A percentile compares a stretch with the other conserved stretches of the same genome.
phyloP scores from a whole-genome alignment of 2,113 vertebrate genomes.

The Pteropus alecto region DNA sequence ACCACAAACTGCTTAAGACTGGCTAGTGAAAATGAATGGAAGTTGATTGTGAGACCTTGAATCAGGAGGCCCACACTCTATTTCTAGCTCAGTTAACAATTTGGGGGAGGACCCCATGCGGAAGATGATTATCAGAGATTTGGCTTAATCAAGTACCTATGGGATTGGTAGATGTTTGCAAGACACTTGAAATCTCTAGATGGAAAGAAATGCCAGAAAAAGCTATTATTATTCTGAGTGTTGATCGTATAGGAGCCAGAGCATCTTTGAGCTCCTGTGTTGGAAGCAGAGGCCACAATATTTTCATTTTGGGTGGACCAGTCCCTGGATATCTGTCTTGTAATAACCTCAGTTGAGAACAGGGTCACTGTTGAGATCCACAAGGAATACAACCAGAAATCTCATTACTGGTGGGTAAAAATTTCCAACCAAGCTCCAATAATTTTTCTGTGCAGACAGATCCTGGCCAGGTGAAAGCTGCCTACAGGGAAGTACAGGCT shows the following conservation, averaged over 20 bases:
- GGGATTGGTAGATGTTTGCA: not conserved
- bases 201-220: constrained; percentile 58
- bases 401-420: not conserved
- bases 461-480: not conserved
- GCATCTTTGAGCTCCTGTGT: constrained; percentile 23
- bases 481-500: not conserved
- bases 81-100: constrained; percentile 26
- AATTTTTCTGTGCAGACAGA: not conserved
- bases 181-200: constrained; percentile 62
- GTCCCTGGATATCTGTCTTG: constrained; percentile 11
- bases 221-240: constrained; percentile 55
- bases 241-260: constrained; percentile 15
- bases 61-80: not conserved
- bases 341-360: not conserved
- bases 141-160: constrained; percentile 18
- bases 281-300: not conserved
- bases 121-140: constrained; percentile 50
- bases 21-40: not conserved
- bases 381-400: constrained; percentile 27
- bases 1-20: not conserved
- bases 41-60: not conserved
- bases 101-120: not conserved
- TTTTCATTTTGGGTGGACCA: constrained; percentile 14
- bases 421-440: constrained; percentile 13
- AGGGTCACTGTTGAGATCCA: not conserved